These are phyloP conservation scores for Panzeria rudis DNA, from an alignment of 2,888 invertebrate species.

Conservation along the genomic window DNA sequence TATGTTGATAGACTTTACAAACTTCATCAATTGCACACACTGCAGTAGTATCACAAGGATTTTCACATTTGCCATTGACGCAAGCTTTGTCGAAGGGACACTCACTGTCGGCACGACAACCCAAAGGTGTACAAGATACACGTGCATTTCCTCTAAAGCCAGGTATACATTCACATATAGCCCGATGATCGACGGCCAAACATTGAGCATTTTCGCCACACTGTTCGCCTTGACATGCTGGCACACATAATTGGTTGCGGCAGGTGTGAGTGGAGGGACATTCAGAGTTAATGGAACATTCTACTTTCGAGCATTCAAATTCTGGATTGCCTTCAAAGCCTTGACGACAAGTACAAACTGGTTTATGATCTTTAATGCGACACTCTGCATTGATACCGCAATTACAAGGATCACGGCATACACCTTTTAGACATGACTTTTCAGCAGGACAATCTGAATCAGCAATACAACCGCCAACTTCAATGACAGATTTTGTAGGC, in stretches of 20 bases:
- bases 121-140: conserved; percentile 90
- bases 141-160: conserved; percentile 93
- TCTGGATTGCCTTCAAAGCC: conserved; percentile 94
- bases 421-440: conserved; percentile 90
- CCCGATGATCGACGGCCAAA: conserved; percentile 90
- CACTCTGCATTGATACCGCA: conserved; percentile 94
- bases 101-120: conserved; percentile 91
- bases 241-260: conserved; percentile 91
- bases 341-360: conserved; percentile 92
- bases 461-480: conserved; percentile 88
- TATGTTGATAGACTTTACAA: conserved; percentile 91
- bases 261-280: conserved; percentile 94
- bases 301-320: conserved; percentile 90
- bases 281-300: conserved; percentile 90
- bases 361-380: conserved; percentile 92
- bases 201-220: conserved; percentile 93
- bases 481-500: conserved; percentile 87
- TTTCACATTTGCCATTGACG: conserved; percentile 90
- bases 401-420: conserved; percentile 93
- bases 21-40: conserved; percentile 90
- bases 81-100: conserved; percentile 93
- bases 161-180: conserved; percentile 92
- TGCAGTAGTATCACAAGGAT: conserved; percentile 88
- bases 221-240: conserved; percentile 90
- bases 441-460: conserved; percentile 92